Evolutionary conservation across 1,140 invertebrate genomes (phyloP).

Genomic region (Drosophila serrata): DNA sequence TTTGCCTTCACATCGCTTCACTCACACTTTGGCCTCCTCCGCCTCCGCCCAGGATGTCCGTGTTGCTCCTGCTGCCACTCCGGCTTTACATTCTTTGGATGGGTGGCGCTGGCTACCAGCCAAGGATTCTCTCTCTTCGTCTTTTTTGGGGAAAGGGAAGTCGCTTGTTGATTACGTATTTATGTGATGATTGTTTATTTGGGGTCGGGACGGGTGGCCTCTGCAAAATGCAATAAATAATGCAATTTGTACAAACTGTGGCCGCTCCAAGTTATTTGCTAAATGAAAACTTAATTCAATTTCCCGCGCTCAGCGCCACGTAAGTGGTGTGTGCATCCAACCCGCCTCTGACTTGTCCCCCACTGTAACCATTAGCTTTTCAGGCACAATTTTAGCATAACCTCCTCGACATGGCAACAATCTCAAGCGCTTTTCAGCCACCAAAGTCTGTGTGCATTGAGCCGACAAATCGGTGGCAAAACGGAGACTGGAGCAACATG

Average conservation of each 20-base stretch:
- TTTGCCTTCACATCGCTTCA: slow-evolving; percentile 54
- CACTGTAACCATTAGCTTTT: slow-evolving; percentile 3
- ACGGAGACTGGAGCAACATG: slow-evolving; percentile 13
- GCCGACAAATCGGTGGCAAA: slow-evolving; percentile 54
- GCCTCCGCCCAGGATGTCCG: slow-evolving; percentile 5
- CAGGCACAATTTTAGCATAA: slow-evolving; percentile 34
- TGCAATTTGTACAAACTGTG: slow-evolving; percentile 62
- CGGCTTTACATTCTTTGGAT: slow-evolving; percentile 44
- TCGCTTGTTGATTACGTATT: slow-evolving; percentile 57
- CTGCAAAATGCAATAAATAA: slow-evolving; percentile 68
- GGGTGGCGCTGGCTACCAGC: slow-evolving; percentile 28
- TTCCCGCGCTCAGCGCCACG: slow-evolving; percentile 37
- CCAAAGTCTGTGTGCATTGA: slow-evolving; percentile 50
- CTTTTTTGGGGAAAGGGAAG: slow-evolving; percentile 6
- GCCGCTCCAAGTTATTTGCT: slow-evolving; percentile 50
- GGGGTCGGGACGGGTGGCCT: slow-evolving; percentile 22
- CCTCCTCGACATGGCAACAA: slow-evolving; percentile 43
- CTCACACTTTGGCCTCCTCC: slow-evolving; percentile 12
- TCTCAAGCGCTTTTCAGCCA: slow-evolving; percentile 25
- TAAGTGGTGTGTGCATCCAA: slow-evolving; percentile 3
- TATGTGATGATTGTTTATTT: slow-evolving; percentile 66
- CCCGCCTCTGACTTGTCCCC: background rate
- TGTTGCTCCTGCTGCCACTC: slow-evolving; percentile 8
- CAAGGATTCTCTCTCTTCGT: slow-evolving; percentile 20
- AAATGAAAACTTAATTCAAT: slow-evolving; percentile 67